Conservation (phyloP, 2,888 invertebrate genomes). For the Cancer borealis region DNA sequence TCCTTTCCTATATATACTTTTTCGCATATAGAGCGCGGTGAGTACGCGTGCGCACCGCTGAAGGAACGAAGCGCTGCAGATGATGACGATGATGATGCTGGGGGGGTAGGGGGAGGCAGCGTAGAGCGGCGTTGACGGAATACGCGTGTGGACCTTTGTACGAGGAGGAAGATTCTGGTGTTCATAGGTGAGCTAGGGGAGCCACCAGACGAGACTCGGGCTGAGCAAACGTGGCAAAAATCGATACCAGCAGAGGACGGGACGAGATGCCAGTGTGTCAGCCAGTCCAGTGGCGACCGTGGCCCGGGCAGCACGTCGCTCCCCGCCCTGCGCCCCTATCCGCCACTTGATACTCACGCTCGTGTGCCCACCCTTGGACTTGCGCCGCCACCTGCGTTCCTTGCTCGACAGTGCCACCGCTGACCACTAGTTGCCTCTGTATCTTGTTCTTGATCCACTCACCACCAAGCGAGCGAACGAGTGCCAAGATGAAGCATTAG, state of each 20-base stretch:
- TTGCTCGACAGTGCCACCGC: conserved; percentile 49
- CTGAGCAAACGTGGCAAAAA: conserved; percentile 63
- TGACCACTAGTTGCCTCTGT: conserved; percentile 47
- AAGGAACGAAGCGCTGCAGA: not conserved
- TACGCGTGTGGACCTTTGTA: too few relatives aligned
- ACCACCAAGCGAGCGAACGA: conserved; percentile 42
- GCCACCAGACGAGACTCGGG: conserved; percentile 9
- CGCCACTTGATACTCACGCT: conserved; percentile 63
- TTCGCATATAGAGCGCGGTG: not conserved
- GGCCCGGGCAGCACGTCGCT: conserved; percentile 65
- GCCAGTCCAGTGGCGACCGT: conserved; percentile 71
- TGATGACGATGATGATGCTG: not conserved
- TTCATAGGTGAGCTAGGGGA: conserved; percentile 57
- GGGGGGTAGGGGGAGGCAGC: not conserved
- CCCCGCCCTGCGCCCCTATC: conserved; percentile 55
- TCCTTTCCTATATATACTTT: not conserved
- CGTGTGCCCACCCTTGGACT: conserved; percentile 57
- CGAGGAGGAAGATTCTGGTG: conserved; percentile 50
- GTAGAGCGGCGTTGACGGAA: conserved; percentile 6
- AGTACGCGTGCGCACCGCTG: not conserved
- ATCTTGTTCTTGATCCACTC: not conserved
- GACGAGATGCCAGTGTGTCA: conserved; percentile 69
- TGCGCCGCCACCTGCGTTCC: conserved; percentile 48
- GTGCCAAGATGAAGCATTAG: conserved; percentile 63
- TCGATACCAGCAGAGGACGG: conserved; percentile 59